phyloP scores from a whole-genome alignment of 2,888 invertebrate genomes.

The Drosophila pseudotalamancana region DNA sequence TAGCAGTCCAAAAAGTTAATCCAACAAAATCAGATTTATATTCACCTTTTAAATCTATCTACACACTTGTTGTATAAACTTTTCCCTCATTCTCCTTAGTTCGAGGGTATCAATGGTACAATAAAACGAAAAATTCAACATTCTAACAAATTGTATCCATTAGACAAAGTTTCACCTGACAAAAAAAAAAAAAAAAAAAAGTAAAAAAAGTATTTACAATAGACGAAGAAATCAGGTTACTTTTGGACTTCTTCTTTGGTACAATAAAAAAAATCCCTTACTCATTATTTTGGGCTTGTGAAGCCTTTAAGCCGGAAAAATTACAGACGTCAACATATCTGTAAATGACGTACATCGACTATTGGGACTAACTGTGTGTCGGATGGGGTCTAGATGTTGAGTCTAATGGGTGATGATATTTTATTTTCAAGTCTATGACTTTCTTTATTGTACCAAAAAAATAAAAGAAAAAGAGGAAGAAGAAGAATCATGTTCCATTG shows the following conservation, averaged over 20 bases:
- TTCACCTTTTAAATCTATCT: too few relatives aligned
- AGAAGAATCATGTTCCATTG: slow-evolving; percentile 23
- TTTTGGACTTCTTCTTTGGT: slow-evolving; percentile 35
- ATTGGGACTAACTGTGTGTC: slow-evolving; percentile 1
- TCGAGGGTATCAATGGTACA: not conserved
- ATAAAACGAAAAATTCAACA: slow-evolving; percentile 37
- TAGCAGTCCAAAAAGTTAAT: too few relatives aligned
- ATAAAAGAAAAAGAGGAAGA: slow-evolving; percentile 7
- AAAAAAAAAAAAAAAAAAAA: slow-evolving; percentile 3
- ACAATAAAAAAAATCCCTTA: slow-evolving; percentile 51
- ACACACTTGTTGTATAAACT: too few relatives aligned
- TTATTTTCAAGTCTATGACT: slow-evolving; percentile 64
- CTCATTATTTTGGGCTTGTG: slow-evolving; percentile 56
- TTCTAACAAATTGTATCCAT: slow-evolving; percentile 63
- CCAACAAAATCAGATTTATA: too few relatives aligned
- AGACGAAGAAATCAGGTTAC: slow-evolving; percentile 58
- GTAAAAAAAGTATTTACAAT: slow-evolving; percentile 22
- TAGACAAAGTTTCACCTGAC: slow-evolving; percentile 60
- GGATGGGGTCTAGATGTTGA: slow-evolving; percentile 14
- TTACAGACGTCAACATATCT: slow-evolving; percentile 37
- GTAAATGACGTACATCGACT: slow-evolving; percentile 29
- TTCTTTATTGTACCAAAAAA: slow-evolving; percentile 66
- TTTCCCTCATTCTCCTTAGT: not conserved
- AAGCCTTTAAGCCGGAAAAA: slow-evolving; percentile 35
- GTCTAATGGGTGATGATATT: slow-evolving; percentile 60